Percentiles rank a stretch among this genome's conserved stretches.
Evolutionary conservation across 2,113 vertebrate species (phyloP).

Genomic region (Ctenomys sociabilis): DNA sequence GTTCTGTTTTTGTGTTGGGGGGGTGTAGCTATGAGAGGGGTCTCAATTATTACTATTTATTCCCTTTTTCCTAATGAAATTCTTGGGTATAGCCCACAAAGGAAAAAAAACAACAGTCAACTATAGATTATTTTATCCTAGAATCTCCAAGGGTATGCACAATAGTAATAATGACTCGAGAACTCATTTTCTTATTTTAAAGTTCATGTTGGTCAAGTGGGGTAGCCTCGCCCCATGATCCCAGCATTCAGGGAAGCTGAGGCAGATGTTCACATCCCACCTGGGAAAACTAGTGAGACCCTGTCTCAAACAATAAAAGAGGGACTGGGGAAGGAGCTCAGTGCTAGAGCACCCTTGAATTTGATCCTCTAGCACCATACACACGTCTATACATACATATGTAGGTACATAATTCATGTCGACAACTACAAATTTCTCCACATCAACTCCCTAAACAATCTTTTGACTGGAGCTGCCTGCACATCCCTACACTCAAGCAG

Average conservation of each 20-base stretch:
- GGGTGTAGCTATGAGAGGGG: background rate
- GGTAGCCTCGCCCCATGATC: background rate
- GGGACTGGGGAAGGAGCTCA: background rate
- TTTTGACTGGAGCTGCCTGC: background rate
- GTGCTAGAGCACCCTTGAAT: background rate
- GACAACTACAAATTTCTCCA: background rate
- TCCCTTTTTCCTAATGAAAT: constrained; percentile 57
- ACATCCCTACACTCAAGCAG: background rate
- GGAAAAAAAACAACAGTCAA: constrained; percentile 37
- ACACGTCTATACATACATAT: background rate
- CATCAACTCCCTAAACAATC: background rate
- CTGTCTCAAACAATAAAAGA: background rate
- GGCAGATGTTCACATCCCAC: background rate
- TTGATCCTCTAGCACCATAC: background rate
- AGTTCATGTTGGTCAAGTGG: background rate
- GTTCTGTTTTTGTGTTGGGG: background rate
- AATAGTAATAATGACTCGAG: constrained; percentile 21
- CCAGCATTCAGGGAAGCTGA: background rate
- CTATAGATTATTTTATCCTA: constrained; percentile 22
- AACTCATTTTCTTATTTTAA: background rate
- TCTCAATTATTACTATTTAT: constrained; percentile 16
- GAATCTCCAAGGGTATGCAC: background rate
- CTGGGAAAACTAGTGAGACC: background rate
- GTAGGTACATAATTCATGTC: background rate
- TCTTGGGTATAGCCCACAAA: background rate